These are phyloP conservation scores for Lasioglossum pauxillum DNA, from an alignment of 2,888 invertebrate genomes.

Conservation along the genomic window DNA sequence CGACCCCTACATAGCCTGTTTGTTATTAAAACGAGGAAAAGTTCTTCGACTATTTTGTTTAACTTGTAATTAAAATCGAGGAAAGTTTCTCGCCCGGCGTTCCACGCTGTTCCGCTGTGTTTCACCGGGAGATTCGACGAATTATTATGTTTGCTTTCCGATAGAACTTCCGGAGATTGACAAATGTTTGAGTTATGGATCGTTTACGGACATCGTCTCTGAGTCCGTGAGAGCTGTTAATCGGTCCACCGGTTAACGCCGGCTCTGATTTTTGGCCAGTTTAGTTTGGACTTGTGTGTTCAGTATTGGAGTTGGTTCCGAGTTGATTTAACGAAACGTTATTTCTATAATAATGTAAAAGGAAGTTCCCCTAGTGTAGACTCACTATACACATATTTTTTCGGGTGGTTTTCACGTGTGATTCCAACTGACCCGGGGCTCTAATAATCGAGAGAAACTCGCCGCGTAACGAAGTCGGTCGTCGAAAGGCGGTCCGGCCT, in stretches of 20 bases:
- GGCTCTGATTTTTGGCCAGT: not conserved
- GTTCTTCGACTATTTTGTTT: not conserved
- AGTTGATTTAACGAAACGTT: no score
- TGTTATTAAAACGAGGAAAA: not conserved
- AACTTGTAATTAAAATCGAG: constrained; percentile 24
- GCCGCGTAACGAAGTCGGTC: not conserved
- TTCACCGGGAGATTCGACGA: not conserved
- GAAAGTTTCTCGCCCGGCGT: not conserved
- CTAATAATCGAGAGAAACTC: not conserved
- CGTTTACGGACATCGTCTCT: not conserved
- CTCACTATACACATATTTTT: no score
- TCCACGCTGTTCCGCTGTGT: not conserved
- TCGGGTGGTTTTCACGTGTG: no score
- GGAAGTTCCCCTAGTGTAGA: no score
- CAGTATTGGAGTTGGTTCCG: not conserved
- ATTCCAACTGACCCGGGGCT: not conserved
- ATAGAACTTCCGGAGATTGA: not conserved
- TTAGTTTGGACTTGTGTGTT: not conserved
- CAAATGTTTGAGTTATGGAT: not conserved
- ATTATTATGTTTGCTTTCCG: not conserved
- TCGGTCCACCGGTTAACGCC: not conserved
- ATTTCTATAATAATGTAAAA: no score
- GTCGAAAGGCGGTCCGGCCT: not conserved
- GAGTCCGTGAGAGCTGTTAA: not conserved
- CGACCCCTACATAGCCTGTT: not conserved